A percentile compares a stretch with the other conserved stretches of the same genome.
Conservation (phyloP, 1,140 invertebrate genomes). For the Aphelinus certus region DNA sequence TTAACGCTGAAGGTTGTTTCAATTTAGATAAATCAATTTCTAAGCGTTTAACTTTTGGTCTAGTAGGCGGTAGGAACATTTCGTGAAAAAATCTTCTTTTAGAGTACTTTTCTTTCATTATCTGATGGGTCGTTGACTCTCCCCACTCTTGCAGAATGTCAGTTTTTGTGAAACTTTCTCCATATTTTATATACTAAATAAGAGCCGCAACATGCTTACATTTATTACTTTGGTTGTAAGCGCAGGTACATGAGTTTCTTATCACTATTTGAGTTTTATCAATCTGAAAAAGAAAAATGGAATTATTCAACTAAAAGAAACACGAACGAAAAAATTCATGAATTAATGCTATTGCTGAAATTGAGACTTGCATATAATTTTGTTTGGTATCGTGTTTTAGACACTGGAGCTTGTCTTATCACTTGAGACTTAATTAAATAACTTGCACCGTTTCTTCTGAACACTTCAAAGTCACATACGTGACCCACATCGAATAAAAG, state of each 20-base stretch:
- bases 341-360: conserved; percentile 25
- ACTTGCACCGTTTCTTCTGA: too few relatives aligned
- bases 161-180: conserved; percentile 41
- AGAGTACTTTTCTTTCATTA: conserved; percentile 40
- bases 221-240: conserved; percentile 34
- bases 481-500: too few relatives aligned
- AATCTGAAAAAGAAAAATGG: too few relatives aligned
- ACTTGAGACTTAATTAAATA: too few relatives aligned
- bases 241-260: too few relatives aligned
- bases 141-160: conserved; percentile 42
- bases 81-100: conserved; percentile 41
- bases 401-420: conserved; percentile 33
- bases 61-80: conserved; percentile 29
- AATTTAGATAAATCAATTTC: too few relatives aligned
- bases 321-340: too few relatives aligned
- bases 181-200: conserved; percentile 42
- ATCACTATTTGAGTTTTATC: too few relatives aligned
- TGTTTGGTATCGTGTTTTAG: conserved; percentile 18
- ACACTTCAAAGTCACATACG: too few relatives aligned
- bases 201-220: conserved; percentile 44
- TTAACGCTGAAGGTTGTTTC: too few relatives aligned
- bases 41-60: not conserved
- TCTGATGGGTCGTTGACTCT: conserved; percentile 39
- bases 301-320: too few relatives aligned
- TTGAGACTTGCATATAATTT: conserved; percentile 26